A percentile compares a stretch with the other conserved stretches of the same genome.
Conservation (phyloP, 1,140 invertebrate species). For the Rhyacophila brunnea region DNA sequence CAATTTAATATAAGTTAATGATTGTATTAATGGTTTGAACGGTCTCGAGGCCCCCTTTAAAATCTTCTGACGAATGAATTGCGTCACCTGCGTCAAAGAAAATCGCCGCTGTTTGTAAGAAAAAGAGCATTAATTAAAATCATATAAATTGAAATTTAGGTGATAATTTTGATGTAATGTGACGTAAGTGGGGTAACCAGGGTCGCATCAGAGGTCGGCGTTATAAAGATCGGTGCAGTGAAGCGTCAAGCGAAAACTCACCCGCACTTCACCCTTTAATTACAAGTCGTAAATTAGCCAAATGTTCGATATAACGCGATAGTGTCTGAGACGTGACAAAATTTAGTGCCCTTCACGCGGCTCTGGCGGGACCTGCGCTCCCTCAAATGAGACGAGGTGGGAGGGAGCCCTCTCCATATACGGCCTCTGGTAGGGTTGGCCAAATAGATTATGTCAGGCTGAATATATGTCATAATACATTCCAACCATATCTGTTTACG, state of each 20-base stretch:
- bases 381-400: background rate
- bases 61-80: too few species aligned
- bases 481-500: background rate
- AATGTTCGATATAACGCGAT: constrained; percentile 38
- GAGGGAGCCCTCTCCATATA: background rate
- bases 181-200: background rate
- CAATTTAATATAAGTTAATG: too few species aligned
- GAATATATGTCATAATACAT: background rate
- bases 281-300: constrained; percentile 36
- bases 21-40: too few species aligned
- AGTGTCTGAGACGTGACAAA: constrained; percentile 37
- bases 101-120: too few species aligned
- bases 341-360: constrained; percentile 37
- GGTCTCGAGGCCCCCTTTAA: too few species aligned
- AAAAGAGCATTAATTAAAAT: too few species aligned
- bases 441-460: background rate
- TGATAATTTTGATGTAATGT: background rate
- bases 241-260: constrained; percentile 3
- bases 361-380: constrained; percentile 17
- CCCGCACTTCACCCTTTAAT: constrained; percentile 31
- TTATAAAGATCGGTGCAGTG: constrained; percentile 26
- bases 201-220: background rate
- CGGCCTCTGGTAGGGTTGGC: background rate
- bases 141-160: too few species aligned
- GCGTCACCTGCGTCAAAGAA: too few species aligned